phyloP scores from a whole-genome alignment of 2,797 vertebrate genomes.

The Diplodus sargus region DNA sequence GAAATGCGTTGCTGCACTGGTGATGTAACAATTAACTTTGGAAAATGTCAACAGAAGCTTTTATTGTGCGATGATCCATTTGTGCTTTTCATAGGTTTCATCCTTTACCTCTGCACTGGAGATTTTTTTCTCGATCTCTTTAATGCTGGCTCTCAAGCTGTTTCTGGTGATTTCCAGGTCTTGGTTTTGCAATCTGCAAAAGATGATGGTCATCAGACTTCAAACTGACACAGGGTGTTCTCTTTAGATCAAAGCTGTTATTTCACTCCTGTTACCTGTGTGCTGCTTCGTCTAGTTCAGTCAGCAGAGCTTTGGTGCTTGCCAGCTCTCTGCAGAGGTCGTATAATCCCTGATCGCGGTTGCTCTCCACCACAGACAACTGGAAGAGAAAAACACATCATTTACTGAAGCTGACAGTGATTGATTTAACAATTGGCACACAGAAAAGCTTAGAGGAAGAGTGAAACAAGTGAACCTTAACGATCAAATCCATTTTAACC shows the following conservation, averaged over 20 bases:
- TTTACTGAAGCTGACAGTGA: background rate
- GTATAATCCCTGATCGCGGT: slow-evolving; percentile 71
- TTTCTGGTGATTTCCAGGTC: slow-evolving; percentile 43
- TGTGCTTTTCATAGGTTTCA: background rate
- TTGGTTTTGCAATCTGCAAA: slow-evolving; percentile 62
- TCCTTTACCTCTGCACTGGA: slow-evolving; percentile 45
- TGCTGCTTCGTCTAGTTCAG: slow-evolving; percentile 72
- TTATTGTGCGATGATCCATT: background rate
- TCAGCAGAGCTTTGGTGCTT: slow-evolving; percentile 78
- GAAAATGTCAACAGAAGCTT: too few species aligned
- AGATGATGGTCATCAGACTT: background rate
- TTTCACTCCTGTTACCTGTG: slow-evolving; percentile 78
- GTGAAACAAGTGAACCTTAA: background rate
- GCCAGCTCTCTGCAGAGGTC: slow-evolving; percentile 71
- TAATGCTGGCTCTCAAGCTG: slow-evolving; percentile 56
- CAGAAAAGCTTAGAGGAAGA: background rate
- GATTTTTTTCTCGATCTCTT: slow-evolving; percentile 77
- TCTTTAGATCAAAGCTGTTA: too few species aligned
- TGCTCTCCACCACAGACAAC: slow-evolving; percentile 85
- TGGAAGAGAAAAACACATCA: slow-evolving; percentile 58
- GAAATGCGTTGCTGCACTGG: too few species aligned
- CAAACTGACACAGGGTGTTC: background rate
- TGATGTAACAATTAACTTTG: too few species aligned
- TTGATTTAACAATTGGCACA: background rate
- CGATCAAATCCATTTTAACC: too few species aligned